Evolutionary conservation across 2,797 vertebrate species (phyloP), one percentile per base, ranked within the genome.

Genomic region (Falco peregrinus): DNA sequence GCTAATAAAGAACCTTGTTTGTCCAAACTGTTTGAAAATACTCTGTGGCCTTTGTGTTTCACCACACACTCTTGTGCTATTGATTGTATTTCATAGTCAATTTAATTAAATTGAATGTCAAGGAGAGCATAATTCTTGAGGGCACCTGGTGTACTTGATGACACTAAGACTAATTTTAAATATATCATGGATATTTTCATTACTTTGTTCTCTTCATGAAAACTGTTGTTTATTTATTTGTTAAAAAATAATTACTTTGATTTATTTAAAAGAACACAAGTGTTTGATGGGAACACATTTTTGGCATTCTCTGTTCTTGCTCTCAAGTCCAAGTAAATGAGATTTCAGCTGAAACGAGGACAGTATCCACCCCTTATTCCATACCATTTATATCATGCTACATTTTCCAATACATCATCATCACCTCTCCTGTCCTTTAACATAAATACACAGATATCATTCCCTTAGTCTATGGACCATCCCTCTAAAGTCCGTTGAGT

Each of bases 1-100:
- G 64, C 45, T 91, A 71, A 57, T 14, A 56, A 25, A 77, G 8
- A 80, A 68, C 29, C 4, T 51, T 76, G 50, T 82, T 96, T 91
- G 63, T 85, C 45, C 89, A 91, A 78, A 31, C 29, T 92, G 18
- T 88, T 86, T 83, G 80, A 90, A 96, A 92, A 71, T 67, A 83
- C 14, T 68, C 60, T 41, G 13, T 74, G 43, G 20, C 35, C 91
- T 90, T 94, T 86, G 50, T 96, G 39, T 84, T 90, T 77, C 59
- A 61, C 28, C 65, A 33, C 61, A 65, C 29, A 53, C 47, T 71
- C 67, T 47, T 79, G 25, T 78, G 28, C n/a, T 84, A 47, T 25
- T 90, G 48, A 91, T 93, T 68, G 31, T 77, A 57, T 83, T 91
- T 83, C 31, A 37, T 37, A 68, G 26, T 53, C 48, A 63, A 20